Evolutionary conservation across 2,797 vertebrate genomes (phyloP).

Genomic region (Pseudocheirus occidentalis): DNA sequence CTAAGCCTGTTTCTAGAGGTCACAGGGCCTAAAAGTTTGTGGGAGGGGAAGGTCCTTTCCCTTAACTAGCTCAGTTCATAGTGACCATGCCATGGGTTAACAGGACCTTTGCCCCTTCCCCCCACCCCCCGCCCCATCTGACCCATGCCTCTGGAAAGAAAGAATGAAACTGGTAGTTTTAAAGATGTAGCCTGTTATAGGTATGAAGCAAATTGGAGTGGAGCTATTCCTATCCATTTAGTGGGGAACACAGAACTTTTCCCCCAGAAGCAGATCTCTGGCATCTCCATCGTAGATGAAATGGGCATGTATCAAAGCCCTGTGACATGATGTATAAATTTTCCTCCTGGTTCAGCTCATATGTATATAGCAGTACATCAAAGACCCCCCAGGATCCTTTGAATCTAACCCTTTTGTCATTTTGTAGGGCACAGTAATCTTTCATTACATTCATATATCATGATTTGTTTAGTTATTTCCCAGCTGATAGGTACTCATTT

Average conservation of each 20-base stretch:
- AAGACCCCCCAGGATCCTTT: background rate
- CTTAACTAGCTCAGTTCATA: background rate
- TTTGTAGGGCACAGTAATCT: background rate
- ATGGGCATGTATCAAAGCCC: background rate
- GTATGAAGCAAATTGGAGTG: background rate
- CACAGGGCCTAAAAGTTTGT: background rate
- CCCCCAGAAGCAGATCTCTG: background rate
- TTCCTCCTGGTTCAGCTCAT: background rate
- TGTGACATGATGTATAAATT: background rate
- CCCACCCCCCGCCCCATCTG: rapidly evolving
- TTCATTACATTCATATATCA: background rate
- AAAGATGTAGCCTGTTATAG: background rate
- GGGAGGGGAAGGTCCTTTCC: background rate
- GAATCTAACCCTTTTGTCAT: background rate
- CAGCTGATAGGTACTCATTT: background rate
- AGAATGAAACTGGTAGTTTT: background rate
- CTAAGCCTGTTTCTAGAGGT: background rate
- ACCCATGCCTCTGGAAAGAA: background rate
- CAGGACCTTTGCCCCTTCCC: no score
- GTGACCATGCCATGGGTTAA: background rate
- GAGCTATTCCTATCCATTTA: background rate
- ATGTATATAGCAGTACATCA: background rate
- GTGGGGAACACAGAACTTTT: background rate
- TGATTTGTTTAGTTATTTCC: background rate
- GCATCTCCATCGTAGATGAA: background rate